Percentiles rank a stretch among this genome's conserved stretches.
These are phyloP conservation scores for Sinosuthora webbiana DNA, from an alignment of 2,113 vertebrate genomes.

Conservation along the genomic window DNA sequence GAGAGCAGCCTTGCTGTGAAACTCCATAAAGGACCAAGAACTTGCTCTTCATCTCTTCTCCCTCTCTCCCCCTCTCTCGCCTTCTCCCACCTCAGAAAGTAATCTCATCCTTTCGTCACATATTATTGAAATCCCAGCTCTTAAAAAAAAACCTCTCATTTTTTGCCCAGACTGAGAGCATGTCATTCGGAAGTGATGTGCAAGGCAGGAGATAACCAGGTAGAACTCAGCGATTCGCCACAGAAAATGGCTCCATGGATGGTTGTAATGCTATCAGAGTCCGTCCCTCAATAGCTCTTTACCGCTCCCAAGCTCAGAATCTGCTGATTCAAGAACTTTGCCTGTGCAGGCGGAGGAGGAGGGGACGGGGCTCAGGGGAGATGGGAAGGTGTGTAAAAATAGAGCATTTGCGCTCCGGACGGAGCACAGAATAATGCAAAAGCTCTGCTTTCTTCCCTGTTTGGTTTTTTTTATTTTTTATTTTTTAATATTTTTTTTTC, in stretches of 20 bases:
- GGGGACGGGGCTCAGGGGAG: conserved; percentile 59
- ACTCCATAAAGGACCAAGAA: conserved; percentile 53
- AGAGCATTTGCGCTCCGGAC: conserved; percentile 49
- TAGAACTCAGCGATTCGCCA: conserved; percentile 85
- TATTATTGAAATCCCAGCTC: conserved; percentile 84
- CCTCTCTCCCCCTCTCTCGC: conserved; percentile 58
- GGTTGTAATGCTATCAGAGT: conserved; percentile 83
- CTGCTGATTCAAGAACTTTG: conserved; percentile 84
- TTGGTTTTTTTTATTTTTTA: background rate
- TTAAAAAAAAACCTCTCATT: conserved; percentile 80
- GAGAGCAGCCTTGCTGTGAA: conserved; percentile 40
- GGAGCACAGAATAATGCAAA: conserved; percentile 70
- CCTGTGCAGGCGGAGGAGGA: conserved; percentile 61
- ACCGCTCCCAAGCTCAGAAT: conserved; percentile 76
- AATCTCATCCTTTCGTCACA: conserved; percentile 85
- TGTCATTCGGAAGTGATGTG: conserved; percentile 86
- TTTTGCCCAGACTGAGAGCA: conserved; percentile 83
- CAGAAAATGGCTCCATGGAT: conserved; percentile 84
- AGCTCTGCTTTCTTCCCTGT: conserved; percentile 35
- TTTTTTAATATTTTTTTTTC: background rate
- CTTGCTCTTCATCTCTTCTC: conserved; percentile 74
- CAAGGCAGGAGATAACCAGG: conserved; percentile 86
- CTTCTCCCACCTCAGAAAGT: conserved; percentile 79
- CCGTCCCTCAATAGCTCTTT: conserved; percentile 82
- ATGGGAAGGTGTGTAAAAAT: conserved; percentile 64